Percentiles rank a stretch among this genome's conserved stretches.
phyloP scores from a whole-genome alignment of 2,797 vertebrate species.

The Pseudochirops corinnae region DNA sequence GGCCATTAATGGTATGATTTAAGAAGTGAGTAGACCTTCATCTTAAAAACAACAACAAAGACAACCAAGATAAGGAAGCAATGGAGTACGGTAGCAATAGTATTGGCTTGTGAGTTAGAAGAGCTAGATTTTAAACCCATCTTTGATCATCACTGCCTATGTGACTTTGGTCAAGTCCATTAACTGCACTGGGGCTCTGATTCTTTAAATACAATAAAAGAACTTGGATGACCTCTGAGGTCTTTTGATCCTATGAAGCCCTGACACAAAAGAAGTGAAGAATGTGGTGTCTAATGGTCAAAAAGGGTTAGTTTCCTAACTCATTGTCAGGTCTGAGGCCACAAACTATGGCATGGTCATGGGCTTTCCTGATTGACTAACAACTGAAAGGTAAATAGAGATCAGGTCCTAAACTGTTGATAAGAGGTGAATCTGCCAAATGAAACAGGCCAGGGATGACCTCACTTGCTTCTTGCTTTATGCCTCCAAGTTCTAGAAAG shows the following conservation, averaged over 20 bases:
- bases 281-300: not conserved
- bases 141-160: not conserved
- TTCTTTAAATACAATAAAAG: not conserved
- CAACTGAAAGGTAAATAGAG: not conserved
- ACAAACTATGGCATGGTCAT: not conserved
- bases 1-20: not conserved
- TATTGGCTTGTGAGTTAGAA: not conserved
- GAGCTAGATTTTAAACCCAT: not conserved
- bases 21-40: not conserved
- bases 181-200: not conserved
- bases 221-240: not conserved
- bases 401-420: slow-evolving; percentile 19
- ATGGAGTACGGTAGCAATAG: not conserved
- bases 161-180: not conserved
- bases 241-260: not conserved
- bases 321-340: not conserved
- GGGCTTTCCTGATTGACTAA: not conserved
- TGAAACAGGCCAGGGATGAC: slow-evolving; percentile 6
- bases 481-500: not conserved
- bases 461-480: not conserved
- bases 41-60: not conserved
- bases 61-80: not conserved
- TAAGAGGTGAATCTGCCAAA: slow-evolving; percentile 15
- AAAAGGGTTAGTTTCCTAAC: not conserved
- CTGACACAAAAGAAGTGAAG: not conserved